Evolutionary conservation across 2,113 vertebrate species (phyloP).

Genomic region (Pseudolaguvia tuberculata): DNA sequence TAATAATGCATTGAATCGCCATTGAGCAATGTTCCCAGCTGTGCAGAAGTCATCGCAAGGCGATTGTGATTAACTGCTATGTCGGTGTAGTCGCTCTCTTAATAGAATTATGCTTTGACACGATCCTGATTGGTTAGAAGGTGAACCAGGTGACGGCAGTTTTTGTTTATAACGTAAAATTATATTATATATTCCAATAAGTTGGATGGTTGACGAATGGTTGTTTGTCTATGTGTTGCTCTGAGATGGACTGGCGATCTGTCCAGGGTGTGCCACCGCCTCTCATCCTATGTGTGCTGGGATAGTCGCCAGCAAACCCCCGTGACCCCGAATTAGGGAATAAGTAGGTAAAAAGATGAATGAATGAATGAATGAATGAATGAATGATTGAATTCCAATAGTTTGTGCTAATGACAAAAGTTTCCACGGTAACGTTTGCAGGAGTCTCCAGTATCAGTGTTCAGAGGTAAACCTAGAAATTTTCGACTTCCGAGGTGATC

Average conservation of each 20-base stretch:
- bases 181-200: too few relatives aligned
- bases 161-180: too few relatives aligned
- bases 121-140: not conserved
- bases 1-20: conserved; percentile 48
- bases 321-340: too few relatives aligned
- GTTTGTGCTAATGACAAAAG: not conserved
- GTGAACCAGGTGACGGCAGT: not conserved
- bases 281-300: too few relatives aligned
- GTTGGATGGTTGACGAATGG: too few relatives aligned
- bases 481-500: not conserved
- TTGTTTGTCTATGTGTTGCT: too few relatives aligned
- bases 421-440: not conserved
- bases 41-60: conserved; percentile 13
- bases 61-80: conserved; percentile 38
- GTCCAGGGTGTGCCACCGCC: too few relatives aligned
- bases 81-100: conserved; percentile 32
- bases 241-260: too few relatives aligned
- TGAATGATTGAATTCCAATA: too few relatives aligned
- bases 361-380: too few relatives aligned
- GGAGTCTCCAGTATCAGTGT: not conserved
- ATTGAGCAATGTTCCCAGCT: conserved; percentile 37
- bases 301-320: too few relatives aligned
- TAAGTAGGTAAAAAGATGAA: too few relatives aligned
- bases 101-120: conserved; percentile 25
- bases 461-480: not conserved